Evolutionary conservation across 2,797 vertebrate species (phyloP), one percentile per base, ranked within the genome.

Genomic region (Saguinus oedipus): DNA sequence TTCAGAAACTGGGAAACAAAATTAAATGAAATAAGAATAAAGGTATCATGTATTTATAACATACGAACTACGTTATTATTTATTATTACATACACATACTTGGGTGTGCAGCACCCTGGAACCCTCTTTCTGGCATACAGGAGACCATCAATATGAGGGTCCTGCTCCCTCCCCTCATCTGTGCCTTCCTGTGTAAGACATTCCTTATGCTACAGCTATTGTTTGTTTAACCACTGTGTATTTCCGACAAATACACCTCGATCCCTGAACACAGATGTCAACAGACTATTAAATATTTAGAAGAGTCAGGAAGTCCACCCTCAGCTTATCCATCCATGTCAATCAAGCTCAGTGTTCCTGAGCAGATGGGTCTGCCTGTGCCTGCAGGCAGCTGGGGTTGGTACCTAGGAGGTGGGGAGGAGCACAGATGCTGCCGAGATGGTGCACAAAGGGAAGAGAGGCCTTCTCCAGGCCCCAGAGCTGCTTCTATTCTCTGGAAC

Each of bases 221-320:
- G 27, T 64, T 36, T 92, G 61, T 14, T 88, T 93, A 76, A 87
- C 61, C 61, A 55, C 1, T 20, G 5, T 61, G 24, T 88, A 42
- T 86, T 89, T 89, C 90, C 91, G 36, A 93, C 44, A 94, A 95
- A 92, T 42, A 93, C 3, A 80, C 50, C 48, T 42, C 53, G 50
- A 75, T 7, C 44, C 36, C 80, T 83, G 20, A 93, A 95, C 36
- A 78, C 0, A 48, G 79, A 79, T 44, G 55, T 46, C 78, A 94
- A 75, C 46, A 55, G 42, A 92, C 70, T 79, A 90, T 90, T 64
- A 97, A 97, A 94, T 88, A 97, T 96, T 95, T 92, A 98, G 70
- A 88, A 95, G 61, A 95, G 42, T 13, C 53, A 92, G 72, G 79
- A 90, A 95, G 88, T 76, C 70, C 68, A 75, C 42, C 12, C n/a